phyloP scores from a whole-genome alignment of 2,113 vertebrate species.

The Bucco capensis region DNA sequence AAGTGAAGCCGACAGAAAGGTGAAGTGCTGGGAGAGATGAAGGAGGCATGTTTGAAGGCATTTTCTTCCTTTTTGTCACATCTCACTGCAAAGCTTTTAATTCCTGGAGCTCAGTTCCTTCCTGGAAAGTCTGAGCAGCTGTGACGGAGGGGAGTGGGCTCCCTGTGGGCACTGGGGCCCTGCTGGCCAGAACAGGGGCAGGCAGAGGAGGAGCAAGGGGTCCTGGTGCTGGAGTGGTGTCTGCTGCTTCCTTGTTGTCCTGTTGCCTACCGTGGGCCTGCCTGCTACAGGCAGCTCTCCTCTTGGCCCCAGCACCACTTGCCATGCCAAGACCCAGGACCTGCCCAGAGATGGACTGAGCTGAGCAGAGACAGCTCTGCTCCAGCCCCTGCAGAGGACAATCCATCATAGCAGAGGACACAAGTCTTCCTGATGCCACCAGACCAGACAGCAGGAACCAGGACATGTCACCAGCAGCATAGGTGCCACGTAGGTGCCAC shows the following conservation, averaged over 20 bases:
- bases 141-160: background rate
- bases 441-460: background rate
- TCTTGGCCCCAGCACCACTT: background rate
- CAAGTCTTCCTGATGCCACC: background rate
- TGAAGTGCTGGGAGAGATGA: constrained; percentile 65
- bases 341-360: background rate
- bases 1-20: constrained; percentile 59
- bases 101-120: constrained; percentile 42
- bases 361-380: background rate
- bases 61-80: constrained; percentile 52
- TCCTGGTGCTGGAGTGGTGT: too few relatives aligned
- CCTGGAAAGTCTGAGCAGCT: constrained; percentile 5
- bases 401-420: background rate
- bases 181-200: background rate
- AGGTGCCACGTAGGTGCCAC: too few relatives aligned
- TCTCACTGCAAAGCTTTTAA: constrained; percentile 8
- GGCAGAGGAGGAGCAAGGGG: background rate
- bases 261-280: background rate
- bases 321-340: background rate
- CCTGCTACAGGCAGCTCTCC: background rate
- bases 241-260: rapidly evolving
- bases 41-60: constrained; percentile 50
- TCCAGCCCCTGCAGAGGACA: background rate
- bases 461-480: rapidly evolving
- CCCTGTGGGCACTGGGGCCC: background rate